A percentile compares a stretch with the other conserved stretches of the same genome.
These are phyloP conservation scores for Allolobophora icterica DNA, from an alignment of 2,888 invertebrate genomes.

Conservation along the genomic window DNA sequence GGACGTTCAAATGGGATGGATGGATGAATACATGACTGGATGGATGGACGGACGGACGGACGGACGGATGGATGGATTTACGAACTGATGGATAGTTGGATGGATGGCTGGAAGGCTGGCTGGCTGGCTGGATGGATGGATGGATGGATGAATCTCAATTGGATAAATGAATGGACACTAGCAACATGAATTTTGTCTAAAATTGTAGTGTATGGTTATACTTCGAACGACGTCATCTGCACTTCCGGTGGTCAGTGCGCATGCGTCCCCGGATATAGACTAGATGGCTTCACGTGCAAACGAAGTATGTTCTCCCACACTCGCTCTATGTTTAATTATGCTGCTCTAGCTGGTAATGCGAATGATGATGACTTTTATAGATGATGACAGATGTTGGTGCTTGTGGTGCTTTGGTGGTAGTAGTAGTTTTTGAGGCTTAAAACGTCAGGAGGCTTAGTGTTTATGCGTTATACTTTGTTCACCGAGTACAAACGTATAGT, in stretches of 20 bases:
- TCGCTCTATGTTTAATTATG: background rate
- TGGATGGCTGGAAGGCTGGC: too few relatives aligned
- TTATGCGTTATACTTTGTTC: too few relatives aligned
- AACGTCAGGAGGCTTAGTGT: too few relatives aligned
- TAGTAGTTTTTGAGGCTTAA: too few relatives aligned
- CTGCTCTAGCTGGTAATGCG: background rate
- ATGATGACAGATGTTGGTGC: background rate
- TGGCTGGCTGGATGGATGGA: too few relatives aligned
- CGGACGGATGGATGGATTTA: too few relatives aligned
- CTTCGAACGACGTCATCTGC: background rate
- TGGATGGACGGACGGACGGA: background rate
- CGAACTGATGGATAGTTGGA: too few relatives aligned
- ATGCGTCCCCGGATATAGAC: background rate
- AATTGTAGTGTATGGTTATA: conserved; percentile 14
- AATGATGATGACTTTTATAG: background rate
- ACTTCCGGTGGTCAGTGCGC: conserved; percentile 17
- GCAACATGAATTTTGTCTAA: background rate
- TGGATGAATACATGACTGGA: too few relatives aligned
- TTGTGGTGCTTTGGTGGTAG: background rate
- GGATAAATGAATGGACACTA: too few relatives aligned
- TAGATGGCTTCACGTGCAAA: conserved; percentile 10
- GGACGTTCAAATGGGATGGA: too few relatives aligned
- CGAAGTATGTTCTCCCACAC: background rate
- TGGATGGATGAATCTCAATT: too few relatives aligned
- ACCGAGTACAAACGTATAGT: too few relatives aligned